These are phyloP conservation scores for Malurus alboscapulatus DNA, from an alignment of 2,113 vertebrate species.

Conservation along the genomic window DNA sequence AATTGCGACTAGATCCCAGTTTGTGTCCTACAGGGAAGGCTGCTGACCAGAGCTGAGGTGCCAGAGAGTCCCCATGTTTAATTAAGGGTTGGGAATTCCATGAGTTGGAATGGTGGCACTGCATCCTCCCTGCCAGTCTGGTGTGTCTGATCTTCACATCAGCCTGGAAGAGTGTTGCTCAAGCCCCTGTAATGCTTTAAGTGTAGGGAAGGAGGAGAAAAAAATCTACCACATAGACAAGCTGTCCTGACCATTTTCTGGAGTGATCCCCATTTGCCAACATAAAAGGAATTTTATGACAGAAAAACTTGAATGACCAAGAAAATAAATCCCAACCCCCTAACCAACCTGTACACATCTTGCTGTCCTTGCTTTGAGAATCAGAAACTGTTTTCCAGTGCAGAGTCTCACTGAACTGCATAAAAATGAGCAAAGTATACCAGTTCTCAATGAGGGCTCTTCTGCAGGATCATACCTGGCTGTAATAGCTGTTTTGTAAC, in stretches of 20 bases:
- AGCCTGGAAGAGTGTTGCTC: background rate
- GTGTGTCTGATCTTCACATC: background rate
- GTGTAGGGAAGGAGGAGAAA: background rate
- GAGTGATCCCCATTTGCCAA: background rate
- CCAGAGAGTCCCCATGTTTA: background rate
- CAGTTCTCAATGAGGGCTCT: background rate
- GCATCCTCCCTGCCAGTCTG: background rate
- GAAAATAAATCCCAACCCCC: background rate
- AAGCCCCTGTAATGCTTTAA: background rate
- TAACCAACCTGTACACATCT: background rate
- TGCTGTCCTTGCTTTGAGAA: background rate
- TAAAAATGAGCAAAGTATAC: background rate
- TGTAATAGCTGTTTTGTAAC: background rate
- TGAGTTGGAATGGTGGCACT: background rate
- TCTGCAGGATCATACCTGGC: constrained; percentile 11
- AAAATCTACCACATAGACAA: background rate
- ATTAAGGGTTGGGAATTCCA: background rate
- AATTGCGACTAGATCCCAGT: background rate
- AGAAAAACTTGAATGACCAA: background rate
- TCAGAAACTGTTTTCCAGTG: background rate
- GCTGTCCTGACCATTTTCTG: background rate
- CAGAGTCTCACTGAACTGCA: background rate
- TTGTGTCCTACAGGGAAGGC: background rate
- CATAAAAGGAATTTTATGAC: background rate
- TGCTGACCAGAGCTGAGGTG: background rate